Evolutionary conservation across 2,113 vertebrate genomes (phyloP).

Genomic region (Pseudopipra pipra): DNA sequence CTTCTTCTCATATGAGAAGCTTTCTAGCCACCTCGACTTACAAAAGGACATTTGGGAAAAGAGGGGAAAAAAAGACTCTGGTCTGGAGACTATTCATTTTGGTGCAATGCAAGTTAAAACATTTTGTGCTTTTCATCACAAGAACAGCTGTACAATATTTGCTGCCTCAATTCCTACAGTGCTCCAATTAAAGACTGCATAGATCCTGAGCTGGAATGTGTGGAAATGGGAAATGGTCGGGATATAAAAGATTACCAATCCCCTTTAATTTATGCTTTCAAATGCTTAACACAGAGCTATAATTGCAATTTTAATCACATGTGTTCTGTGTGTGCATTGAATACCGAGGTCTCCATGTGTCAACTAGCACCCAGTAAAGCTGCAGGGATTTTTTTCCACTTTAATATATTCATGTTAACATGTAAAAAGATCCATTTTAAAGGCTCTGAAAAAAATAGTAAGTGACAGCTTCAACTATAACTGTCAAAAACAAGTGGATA

Average conservation of each 20-base stretch:
- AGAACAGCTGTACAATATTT: constrained; percentile 17
- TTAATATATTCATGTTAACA: constrained; percentile 56
- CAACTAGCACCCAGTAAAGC: constrained; percentile 52
- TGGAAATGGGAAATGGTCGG: background rate
- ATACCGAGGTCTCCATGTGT: constrained; percentile 40
- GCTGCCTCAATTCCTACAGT: background rate
- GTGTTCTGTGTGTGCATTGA: constrained; percentile 16
- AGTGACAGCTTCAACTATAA: constrained; percentile 62
- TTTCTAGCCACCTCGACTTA: background rate
- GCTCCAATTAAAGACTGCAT: background rate
- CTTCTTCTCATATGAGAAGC: background rate
- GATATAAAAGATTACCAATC: constrained; percentile 40
- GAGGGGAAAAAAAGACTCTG: background rate
- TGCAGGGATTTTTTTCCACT: constrained; percentile 40
- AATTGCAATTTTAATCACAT: constrained; percentile 63
- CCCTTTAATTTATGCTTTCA: constrained; percentile 53
- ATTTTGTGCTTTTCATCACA: background rate
- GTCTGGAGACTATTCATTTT: background rate
- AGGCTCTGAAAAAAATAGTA: background rate
- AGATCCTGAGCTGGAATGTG: background rate
- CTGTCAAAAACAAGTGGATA: constrained; percentile 67
- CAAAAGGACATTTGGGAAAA: background rate
- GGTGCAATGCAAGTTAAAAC: background rate
- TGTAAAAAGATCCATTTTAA: constrained; percentile 67
- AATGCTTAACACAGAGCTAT: constrained; percentile 30